These are phyloP conservation scores for Griposia aprilina DNA, from an alignment of 2,888 invertebrate species.

Conservation along the genomic window DNA sequence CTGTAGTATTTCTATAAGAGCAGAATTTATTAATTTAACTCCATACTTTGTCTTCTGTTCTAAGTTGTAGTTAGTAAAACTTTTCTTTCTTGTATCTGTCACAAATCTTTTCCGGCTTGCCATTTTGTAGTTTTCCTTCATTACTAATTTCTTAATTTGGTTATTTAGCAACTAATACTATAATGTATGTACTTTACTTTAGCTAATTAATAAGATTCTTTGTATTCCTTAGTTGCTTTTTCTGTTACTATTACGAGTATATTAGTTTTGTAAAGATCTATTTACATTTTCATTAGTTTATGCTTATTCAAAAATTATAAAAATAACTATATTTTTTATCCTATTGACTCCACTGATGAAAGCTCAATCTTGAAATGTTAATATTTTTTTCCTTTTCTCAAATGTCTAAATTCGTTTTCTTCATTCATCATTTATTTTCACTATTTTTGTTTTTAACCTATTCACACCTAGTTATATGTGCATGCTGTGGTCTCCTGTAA, in stretches of 20 bases:
- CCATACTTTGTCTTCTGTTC: background rate
- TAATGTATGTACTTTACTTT: conserved; percentile 1
- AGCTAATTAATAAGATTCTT: background rate
- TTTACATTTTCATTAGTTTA: conserved; percentile 4
- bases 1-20: background rate
- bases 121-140: conserved; percentile 18
- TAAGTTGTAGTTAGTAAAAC: background rate
- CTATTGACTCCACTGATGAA: no score
- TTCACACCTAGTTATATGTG: no score
- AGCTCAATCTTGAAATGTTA: no score
- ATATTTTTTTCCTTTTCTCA: no score
- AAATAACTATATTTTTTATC: no score
- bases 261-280: conserved; percentile 1
- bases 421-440: no score
- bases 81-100: conserved; percentile 18
- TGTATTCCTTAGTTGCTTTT: background rate
- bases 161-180: conserved; percentile 10
- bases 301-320: background rate
- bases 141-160: background rate
- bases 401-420: no score
- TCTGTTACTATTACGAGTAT: background rate
- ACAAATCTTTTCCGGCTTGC: background rate
- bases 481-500: no score
- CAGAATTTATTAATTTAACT: background rate
- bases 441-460: no score